phyloP scores from a whole-genome alignment of 2,888 invertebrate genomes.

The Fragum fragum region DNA sequence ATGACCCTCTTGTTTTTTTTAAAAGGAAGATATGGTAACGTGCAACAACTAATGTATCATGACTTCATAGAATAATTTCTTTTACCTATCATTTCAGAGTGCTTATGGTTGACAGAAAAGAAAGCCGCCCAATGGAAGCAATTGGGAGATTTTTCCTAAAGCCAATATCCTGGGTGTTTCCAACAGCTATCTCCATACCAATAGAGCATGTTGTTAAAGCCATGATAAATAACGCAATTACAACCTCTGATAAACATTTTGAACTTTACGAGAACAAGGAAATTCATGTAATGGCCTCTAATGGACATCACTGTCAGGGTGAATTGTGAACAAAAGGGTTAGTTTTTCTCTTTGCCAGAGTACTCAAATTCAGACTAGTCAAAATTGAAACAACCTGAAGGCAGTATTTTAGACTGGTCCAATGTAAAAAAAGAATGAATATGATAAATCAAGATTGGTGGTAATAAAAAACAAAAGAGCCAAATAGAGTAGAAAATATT shows the following conservation, averaged over 20 bases:
- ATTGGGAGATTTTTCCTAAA: slow-evolving; percentile 77
- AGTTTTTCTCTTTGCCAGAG: not conserved
- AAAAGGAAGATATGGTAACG: too few relatives aligned
- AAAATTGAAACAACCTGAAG: not conserved
- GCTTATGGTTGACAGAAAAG: slow-evolving; percentile 83
- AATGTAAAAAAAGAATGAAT: too few relatives aligned
- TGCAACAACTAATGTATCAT: too few relatives aligned
- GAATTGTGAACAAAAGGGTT: not conserved
- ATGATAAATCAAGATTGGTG: too few relatives aligned
- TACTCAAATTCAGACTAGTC: not conserved
- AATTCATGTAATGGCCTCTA: slow-evolving; percentile 80
- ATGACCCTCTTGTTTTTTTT: too few relatives aligned
- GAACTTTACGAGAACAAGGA: slow-evolving; percentile 84
- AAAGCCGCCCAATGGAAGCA: slow-evolving; percentile 81
- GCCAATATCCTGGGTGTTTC: slow-evolving; percentile 82
- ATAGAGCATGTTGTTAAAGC: slow-evolving; percentile 81
- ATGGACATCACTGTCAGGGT: slow-evolving; percentile 11
- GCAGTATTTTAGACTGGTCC: too few relatives aligned
- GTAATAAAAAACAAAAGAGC: too few relatives aligned
- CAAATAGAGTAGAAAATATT: too few relatives aligned
- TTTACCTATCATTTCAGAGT: slow-evolving; percentile 74
- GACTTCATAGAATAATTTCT: too few relatives aligned
- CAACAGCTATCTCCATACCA: slow-evolving; percentile 84
- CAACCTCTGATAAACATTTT: slow-evolving; percentile 65
- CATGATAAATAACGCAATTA: slow-evolving; percentile 82